Percentiles rank a stretch among this genome's conserved stretches.
phyloP scores from a whole-genome alignment of 2,888 invertebrate genomes.

The Hofmannophila pseudospretella region DNA sequence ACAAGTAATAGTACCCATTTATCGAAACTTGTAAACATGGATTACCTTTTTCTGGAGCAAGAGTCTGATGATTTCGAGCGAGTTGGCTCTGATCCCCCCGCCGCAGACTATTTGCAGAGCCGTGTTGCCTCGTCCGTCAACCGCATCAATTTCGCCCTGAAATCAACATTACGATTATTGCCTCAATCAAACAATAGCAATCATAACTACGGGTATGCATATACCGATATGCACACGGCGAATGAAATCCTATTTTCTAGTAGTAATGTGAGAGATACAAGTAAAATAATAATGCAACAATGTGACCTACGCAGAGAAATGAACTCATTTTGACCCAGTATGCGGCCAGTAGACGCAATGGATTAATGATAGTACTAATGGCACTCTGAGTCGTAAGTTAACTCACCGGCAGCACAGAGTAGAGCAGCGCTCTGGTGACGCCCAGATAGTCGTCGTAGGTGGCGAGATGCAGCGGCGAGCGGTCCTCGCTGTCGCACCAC shows the following conservation, averaged over 20 bases:
- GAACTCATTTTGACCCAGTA: too few relatives aligned
- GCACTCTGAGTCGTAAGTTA: too few relatives aligned
- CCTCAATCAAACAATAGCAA: neutral
- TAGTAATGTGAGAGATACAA: too few relatives aligned
- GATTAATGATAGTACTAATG: too few relatives aligned
- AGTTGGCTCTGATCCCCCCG: slow-evolving; percentile 38
- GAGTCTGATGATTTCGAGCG: slow-evolving; percentile 49
- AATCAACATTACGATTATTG: slow-evolving; percentile 19
- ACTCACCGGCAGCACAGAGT: slow-evolving; percentile 5
- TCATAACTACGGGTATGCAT: neutral
- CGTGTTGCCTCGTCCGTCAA: slow-evolving; percentile 79
- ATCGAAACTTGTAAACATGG: too few relatives aligned
- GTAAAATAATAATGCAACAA: too few relatives aligned
- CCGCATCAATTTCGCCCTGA: slow-evolving; percentile 63
- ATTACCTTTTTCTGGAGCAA: slow-evolving; percentile 68
- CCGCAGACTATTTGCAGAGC: slow-evolving; percentile 82
- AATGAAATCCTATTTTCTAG: too few relatives aligned
- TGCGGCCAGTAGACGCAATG: too few relatives aligned
- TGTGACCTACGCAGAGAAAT: too few relatives aligned
- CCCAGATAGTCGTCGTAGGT: slow-evolving; percentile 40
- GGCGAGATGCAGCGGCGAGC: slow-evolving; percentile 59
- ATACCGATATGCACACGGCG: too few relatives aligned
- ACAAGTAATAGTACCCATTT: too few relatives aligned
- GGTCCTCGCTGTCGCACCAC: slow-evolving; percentile 30
- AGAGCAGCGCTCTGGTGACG: slow-evolving; percentile 30